Conservation (phyloP, 2,888 invertebrate genomes). For the Aphrophora alni region DNA sequence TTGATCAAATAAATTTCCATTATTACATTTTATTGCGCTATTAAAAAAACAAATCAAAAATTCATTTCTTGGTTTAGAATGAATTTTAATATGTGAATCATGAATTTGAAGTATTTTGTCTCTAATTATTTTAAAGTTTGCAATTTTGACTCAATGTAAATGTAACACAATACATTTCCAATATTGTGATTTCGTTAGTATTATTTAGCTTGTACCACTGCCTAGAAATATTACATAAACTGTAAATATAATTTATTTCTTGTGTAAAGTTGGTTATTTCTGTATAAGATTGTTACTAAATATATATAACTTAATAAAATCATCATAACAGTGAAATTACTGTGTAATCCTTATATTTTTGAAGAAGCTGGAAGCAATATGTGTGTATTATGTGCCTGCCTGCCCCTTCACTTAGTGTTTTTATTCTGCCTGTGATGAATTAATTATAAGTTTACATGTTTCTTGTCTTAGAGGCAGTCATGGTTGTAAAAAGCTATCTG, state of each 20-base stretch:
- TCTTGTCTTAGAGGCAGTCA: background rate
- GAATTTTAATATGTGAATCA: too few relatives aligned
- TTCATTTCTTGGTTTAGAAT: too few relatives aligned
- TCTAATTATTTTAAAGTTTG: too few relatives aligned
- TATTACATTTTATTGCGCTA: too few relatives aligned
- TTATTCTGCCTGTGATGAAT: constrained; percentile 2
- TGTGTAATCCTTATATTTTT: background rate
- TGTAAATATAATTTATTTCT: background rate
- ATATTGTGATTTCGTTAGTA: background rate
- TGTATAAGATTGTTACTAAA: background rate
- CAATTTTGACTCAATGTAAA: too few relatives aligned
- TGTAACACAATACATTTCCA: too few relatives aligned
- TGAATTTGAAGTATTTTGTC: too few relatives aligned
- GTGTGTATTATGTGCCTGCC: constrained; percentile 9
- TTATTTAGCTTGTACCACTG: background rate
- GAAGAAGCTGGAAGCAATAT: background rate
- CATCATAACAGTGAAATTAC: background rate
- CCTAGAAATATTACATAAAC: background rate
- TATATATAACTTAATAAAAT: background rate
- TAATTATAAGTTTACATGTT: background rate
- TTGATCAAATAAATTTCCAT: too few relatives aligned
- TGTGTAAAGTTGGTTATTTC: background rate
- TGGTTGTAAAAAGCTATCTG: background rate
- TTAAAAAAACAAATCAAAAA: too few relatives aligned
- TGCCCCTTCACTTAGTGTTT: background rate